These are phyloP conservation scores for Clarias magur DNA, from an alignment of 2,113 vertebrate species.

Conservation along the genomic window DNA sequence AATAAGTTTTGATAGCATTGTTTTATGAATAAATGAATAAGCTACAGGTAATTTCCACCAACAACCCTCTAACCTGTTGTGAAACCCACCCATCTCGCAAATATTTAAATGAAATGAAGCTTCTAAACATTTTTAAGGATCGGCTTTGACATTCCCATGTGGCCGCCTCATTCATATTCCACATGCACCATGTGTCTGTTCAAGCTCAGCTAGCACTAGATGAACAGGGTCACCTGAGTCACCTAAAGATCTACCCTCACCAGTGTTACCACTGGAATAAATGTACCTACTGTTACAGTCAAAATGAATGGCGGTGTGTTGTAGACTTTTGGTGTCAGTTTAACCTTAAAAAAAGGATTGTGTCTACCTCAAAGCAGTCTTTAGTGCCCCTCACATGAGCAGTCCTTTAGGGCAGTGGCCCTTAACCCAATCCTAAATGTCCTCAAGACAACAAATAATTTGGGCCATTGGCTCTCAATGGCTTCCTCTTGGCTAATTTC, in stretches of 20 bases:
- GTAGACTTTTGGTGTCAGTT: not conserved
- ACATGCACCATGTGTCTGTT: not conserved
- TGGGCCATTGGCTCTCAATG: not conserved
- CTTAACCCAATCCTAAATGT: not conserved
- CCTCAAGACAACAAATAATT: not conserved
- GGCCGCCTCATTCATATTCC: slow-evolving; percentile 25
- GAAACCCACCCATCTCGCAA: slow-evolving; percentile 1
- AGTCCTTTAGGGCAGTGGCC: not conserved
- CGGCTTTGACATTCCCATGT: slow-evolving; percentile 11
- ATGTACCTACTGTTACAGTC: not conserved
- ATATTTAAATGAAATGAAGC: slow-evolving; percentile 1
- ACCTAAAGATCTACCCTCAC: not conserved
- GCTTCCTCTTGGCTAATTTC: not conserved
- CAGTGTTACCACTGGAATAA: not conserved
- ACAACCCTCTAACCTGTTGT: not conserved
- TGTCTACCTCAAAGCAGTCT: not conserved
- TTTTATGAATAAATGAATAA: not conserved
- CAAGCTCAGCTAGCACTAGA: not conserved
- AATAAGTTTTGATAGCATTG: not conserved
- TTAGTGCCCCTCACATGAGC: not conserved
- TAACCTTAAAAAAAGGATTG: not conserved
- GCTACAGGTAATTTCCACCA: slow-evolving; percentile 18
- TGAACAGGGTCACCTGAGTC: not conserved
- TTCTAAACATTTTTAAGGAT: slow-evolving; percentile 11
- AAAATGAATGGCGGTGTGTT: not conserved